Conservation (phyloP, 2,888 invertebrate genomes). For the Alsophila aescularia region DNA sequence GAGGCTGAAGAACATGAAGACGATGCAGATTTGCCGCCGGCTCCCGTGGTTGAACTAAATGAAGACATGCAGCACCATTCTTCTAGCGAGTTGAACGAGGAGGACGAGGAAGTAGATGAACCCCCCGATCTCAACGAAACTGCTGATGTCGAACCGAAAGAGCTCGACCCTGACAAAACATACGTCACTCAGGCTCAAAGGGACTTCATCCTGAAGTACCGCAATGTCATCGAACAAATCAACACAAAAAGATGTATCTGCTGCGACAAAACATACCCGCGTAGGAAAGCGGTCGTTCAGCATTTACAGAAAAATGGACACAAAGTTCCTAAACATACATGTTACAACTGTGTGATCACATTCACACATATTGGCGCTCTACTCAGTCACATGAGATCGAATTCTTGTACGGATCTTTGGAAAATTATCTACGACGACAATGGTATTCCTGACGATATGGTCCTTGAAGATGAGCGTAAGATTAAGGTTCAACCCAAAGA, state of each 20-base stretch:
- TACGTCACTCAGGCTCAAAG: constrained; percentile 76
- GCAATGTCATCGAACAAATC: constrained; percentile 77
- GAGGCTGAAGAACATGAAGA: constrained; percentile 64
- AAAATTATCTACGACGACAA: constrained; percentile 79
- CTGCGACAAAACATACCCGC: constrained; percentile 76
- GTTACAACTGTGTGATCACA: constrained; percentile 86
- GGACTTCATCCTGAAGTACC: constrained; percentile 74
- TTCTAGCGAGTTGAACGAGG: constrained; percentile 66
- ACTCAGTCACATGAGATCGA: constrained; percentile 80
- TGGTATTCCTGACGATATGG: constrained; percentile 77
- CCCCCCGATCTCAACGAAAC: constrained; percentile 58
- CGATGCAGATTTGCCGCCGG: constrained; percentile 69
- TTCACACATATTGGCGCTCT: constrained; percentile 81
- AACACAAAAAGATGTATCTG: constrained; percentile 79
- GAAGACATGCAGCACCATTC: constrained; percentile 71
- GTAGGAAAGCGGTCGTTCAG: constrained; percentile 80
- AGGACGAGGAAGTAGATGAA: constrained; percentile 61
- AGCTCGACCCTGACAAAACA: constrained; percentile 67
- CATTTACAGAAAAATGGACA: constrained; percentile 82
- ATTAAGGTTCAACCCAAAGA: constrained; percentile 76
- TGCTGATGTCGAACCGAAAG: constrained; percentile 57
- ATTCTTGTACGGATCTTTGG: constrained; percentile 79
- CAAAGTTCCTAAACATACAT: constrained; percentile 86
- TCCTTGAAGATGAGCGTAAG: constrained; percentile 69
- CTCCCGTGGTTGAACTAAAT: constrained; percentile 77